Conservation (phyloP, 2,888 invertebrate species). For the Chrysomela aeneicollis region DNA sequence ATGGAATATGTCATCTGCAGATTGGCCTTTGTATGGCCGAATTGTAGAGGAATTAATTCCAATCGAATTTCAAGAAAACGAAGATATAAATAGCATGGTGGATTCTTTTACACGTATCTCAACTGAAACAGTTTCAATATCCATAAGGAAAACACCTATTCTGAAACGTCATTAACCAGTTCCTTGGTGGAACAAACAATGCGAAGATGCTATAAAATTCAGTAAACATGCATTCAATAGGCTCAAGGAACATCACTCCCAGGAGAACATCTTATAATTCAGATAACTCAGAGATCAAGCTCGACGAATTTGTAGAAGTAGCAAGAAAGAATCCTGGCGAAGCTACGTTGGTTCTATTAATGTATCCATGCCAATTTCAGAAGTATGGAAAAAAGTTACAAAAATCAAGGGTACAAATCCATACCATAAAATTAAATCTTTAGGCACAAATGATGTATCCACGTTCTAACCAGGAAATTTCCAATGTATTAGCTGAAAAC, state of each 20-base stretch:
- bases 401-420: background rate
- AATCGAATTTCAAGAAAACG: background rate
- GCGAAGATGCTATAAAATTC: background rate
- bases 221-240: constrained; percentile 10
- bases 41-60: background rate
- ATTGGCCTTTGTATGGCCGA: background rate
- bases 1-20: background rate
- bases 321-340: constrained; percentile 6
- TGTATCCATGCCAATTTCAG: background rate
- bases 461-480: background rate
- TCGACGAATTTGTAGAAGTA: constrained; percentile 2
- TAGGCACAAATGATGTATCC: background rate
- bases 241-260: constrained; percentile 1
- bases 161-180: background rate
- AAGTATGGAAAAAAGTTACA: constrained; percentile 8
- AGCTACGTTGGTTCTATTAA: background rate
- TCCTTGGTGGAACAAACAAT: constrained; percentile 22
- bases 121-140: background rate
- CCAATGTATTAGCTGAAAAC: background rate
- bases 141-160: constrained; percentile 2
- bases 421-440: background rate
- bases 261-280: constrained; percentile 1
- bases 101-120: background rate
- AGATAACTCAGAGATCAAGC: background rate
- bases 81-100: background rate